These are phyloP conservation scores for Apodemus agrarius DNA, from an alignment of 2,797 vertebrate species.

Conservation along the genomic window DNA sequence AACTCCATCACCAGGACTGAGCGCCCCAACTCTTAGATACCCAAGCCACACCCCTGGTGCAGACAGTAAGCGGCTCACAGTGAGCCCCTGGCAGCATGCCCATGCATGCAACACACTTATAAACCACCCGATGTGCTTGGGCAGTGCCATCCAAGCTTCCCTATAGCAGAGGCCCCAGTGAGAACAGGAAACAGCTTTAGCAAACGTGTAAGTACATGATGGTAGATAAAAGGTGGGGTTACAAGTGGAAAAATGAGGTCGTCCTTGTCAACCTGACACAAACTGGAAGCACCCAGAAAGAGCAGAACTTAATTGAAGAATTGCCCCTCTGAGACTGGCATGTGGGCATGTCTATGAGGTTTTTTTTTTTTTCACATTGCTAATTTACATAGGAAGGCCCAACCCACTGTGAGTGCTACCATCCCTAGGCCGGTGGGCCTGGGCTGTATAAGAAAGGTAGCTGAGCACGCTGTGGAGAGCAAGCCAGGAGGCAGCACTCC, in stretches of 20 bases:
- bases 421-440: neutral
- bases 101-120: neutral
- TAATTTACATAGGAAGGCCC: neutral
- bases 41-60: slow-evolving; percentile 4
- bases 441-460: neutral
- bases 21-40: slow-evolving; percentile 14
- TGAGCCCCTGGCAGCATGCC: neutral
- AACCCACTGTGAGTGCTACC: too few species aligned
- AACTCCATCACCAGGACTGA: neutral
- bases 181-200: neutral
- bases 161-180: too few species aligned
- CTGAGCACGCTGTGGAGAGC: neutral
- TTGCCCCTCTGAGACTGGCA: neutral
- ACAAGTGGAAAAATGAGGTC: neutral
- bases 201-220: neutral
- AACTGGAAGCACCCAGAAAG: neutral
- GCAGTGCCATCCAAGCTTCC: neutral
- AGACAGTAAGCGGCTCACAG: neutral
- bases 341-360: too few species aligned
- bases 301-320: neutral
- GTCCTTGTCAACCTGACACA: neutral
- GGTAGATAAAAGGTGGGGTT: neutral
- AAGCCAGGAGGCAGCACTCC: neutral
- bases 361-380: neutral
- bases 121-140: neutral